Conservation (phyloP, 2,797 vertebrate species). For the Micrastur ruficollis region DNA sequence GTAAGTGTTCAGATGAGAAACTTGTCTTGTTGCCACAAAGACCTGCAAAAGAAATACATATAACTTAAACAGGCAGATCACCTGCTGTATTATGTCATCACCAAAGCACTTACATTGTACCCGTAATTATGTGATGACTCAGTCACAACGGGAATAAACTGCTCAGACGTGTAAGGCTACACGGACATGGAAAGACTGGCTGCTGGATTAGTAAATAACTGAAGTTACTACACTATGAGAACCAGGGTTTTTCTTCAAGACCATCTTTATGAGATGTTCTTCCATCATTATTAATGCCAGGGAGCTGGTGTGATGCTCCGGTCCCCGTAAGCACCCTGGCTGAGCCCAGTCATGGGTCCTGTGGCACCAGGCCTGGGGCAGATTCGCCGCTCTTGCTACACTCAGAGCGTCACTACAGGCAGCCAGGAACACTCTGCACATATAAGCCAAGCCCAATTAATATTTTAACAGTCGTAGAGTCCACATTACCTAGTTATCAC, state of each 20-base stretch:
- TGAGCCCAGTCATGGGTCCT: background rate
- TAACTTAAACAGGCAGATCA: background rate
- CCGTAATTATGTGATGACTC: background rate
- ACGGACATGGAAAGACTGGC: background rate
- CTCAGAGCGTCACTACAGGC: background rate
- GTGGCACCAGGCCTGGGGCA: background rate
- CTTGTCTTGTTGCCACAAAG: background rate
- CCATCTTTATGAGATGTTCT: background rate
- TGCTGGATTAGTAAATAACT: background rate
- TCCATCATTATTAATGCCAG: background rate
- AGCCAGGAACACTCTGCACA: background rate
- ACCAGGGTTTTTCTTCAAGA: background rate
- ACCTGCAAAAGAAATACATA: background rate
- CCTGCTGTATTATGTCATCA: background rate
- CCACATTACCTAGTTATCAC: background rate
- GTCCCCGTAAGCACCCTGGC: rapidly evolving
- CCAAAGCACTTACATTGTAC: background rate
- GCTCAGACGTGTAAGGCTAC: background rate
- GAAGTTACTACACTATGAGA: background rate
- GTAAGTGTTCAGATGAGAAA: background rate
- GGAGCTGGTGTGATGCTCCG: rapidly evolving
- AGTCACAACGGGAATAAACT: background rate
- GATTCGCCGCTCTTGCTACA: background rate
- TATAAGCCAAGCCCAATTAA: background rate
- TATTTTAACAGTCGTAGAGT: background rate